Base-by-base conservation (phyloP, 2,888 invertebrate genomes). In the Thyatira batis region DNA sequence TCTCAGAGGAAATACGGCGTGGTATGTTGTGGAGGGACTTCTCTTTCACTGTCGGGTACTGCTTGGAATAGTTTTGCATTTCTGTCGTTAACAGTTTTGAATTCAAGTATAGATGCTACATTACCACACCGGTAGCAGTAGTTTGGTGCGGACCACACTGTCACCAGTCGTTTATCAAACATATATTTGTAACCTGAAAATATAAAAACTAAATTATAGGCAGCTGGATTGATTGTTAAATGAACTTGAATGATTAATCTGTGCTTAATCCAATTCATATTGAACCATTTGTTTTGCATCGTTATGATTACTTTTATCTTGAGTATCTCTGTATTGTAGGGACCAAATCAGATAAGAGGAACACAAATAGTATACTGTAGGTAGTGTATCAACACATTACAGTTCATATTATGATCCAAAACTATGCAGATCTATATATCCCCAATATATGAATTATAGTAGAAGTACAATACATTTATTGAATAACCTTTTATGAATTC, bases 91-190 rank as follows among this genome's bases (percentile, higher is more conserved):
- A 95, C 94, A 59, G 95, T 94, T 58, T 94, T 94, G 82, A 99
- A 98, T 84, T 97, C 96, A 80, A 99, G 92, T 74, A 99, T 99
- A 50, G 99, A 98, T 3, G 99, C 99, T 53, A 98, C 96, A 85
- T 99, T 99, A 48, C 99, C 99, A 83, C 99, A 99, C 23, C 99
- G 95, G 85, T 99, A 99, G 89, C 99, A 99, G 88, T 99, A 99
- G 92, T 99, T 99, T 3, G 99, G 99, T 4, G 99, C 99, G 13
- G 99, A 98, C 98, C 99, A 99, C 1, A 99, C 98, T 0, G 99
- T 99, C 30, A 99, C 98, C 71, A 99, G 92, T 83, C 97, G 96
- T 73, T 98, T 96, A 78, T 98, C 96, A 87, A 99, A 99, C 97
- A 99, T 98, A 85, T 98, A 99, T 92, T 98, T 99, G 89, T 95